Evolutionary conservation across 1,140 invertebrate species (phyloP), one percentile per base, ranked within the genome.

Genomic region (Caenorhabditis inopinata): DNA sequence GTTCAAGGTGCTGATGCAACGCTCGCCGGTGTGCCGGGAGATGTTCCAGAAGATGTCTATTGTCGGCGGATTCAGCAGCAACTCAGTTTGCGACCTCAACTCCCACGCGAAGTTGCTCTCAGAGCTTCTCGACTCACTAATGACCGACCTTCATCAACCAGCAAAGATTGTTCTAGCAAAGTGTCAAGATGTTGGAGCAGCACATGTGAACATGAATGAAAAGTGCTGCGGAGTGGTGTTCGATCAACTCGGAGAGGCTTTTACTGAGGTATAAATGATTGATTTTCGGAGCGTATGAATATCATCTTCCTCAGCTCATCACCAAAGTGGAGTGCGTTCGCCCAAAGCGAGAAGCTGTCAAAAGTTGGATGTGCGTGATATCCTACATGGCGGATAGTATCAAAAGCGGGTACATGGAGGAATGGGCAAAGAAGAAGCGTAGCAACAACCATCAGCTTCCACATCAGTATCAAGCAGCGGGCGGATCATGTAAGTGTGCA

Each of bases 1-100:
- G 14, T 81, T 81, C 80, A 81, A 78, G 45, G 45, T 25, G 12
- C 12, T 80, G 0, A 74, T 49, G 42, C 42, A 80, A 74, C 29
- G 27, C 14, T 81, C 80, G n/a, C 35, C 49, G 18, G 75, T 76
- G 6, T 46, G 49, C 16, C 47, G 80, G 11, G 82, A 83, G 21
- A 82, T 83, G 74, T 83, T 83, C 62, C 82, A 83, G 46, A 83
- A 83, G 68, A 83, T 83, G 82, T 83, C 82, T 11, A 83, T 83
- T 18, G 82, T 83, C 23, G 82, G 83, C 16, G 82, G 82, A 77
- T 83, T 83, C 46, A 73, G 42, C 16, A 32, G 46, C 12, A 62
- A 82, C 35, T 74, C 74, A 18, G 81, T 73, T 14, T 83, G 82
- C 53, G 82, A 83, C 58, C 46, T 83, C 9, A 78, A 68, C 14